Base-by-base conservation (phyloP, 2,113 vertebrate species). In the Cinclus cinclus region DNA sequence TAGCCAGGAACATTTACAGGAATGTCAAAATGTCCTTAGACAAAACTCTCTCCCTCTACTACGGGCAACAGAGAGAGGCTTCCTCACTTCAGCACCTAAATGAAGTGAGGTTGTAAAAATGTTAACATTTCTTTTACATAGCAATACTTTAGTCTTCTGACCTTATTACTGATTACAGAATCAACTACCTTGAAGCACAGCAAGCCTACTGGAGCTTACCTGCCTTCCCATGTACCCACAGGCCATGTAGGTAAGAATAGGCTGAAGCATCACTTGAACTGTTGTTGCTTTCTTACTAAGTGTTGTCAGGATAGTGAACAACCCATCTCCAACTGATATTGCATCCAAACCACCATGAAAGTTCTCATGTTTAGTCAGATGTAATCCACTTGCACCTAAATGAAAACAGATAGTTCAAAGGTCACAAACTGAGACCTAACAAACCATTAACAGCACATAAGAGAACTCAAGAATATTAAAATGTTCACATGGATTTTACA, bases 151-250 rank as follows among this genome's bases (percentile, higher is more conserved):
- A 20, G 28, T 69, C 85, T 94, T 76, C 25, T 65, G 52, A 79
- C 12, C 4, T 39, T 70, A 67, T 17, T 39, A 44, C 2, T 71
- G 37, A 42, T 53, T 64, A 87, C 7, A 79, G 41, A 12, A 60
- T 13, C 41, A 82, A 68, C 24, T 20, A 27, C 52, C 30, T 55
- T 74, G 37, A 85, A 62, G 22, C 9, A 58, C 6, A 35, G 50
- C 23, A 64, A 79, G 71, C 28, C 60, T 25, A 46, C 71, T 9
- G 64, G 47, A 92, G 94, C 97, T 96, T 95, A 99, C 99, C 97
- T 99, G 99, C 97, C 99, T 98, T 84, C 99, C 99, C 99, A 99
- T 99, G 97, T 99, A 99, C 2, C 99, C 99, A 97, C 99, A 99
- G 80, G 99, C 99, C 99, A 99, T 99, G 97, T 99, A 99, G 17